Percentiles rank a stretch among this genome's conserved stretches.
phyloP scores from a whole-genome alignment of 1,140 invertebrate genomes.

The Propsilocerus akamusi region DNA sequence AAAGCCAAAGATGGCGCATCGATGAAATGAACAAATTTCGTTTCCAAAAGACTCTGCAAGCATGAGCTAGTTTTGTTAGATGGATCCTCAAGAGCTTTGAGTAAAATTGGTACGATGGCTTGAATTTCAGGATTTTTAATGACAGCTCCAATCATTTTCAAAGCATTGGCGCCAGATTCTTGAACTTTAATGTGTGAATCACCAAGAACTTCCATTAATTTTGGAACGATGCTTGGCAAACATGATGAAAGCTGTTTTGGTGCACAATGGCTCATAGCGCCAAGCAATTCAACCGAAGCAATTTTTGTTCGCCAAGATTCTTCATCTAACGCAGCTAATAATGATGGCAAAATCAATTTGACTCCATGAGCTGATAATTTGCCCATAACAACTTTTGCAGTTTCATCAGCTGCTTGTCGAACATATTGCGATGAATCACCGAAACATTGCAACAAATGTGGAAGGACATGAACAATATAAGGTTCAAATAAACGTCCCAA shows the following conservation, averaged over 20 bases:
- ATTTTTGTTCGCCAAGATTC: constrained; percentile 99
- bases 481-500: constrained; percentile 94
- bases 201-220: constrained; percentile 88
- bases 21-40: constrained; percentile 98
- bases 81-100: constrained; percentile 91
- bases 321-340: constrained; percentile 84
- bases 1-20: constrained; percentile 95
- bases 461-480: constrained; percentile 93
- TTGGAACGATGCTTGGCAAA: constrained; percentile 95
- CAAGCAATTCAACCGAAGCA: constrained; percentile 88
- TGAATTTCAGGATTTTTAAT: constrained; percentile 98
- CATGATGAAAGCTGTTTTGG: constrained; percentile 96
- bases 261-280: constrained; percentile 95
- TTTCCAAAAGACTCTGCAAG: constrained; percentile 83
- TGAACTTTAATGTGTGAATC: constrained; percentile 98
- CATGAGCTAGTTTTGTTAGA: constrained; percentile 86
- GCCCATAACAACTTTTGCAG: constrained; percentile 90
- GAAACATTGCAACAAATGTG: constrained; percentile 87
- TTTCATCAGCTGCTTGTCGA: constrained; percentile 81
- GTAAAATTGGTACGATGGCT: constrained; percentile 78
- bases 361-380: constrained; percentile 92
- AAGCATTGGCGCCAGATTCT: constrained; percentile 83
- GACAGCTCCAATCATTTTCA: constrained; percentile 93
- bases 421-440: constrained; percentile 88
- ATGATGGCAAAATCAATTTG: constrained; percentile 80